These are phyloP conservation scores for Lepidocolaptes lacrymiger DNA, from an alignment of 2,797 vertebrate species.

Conservation along the genomic window DNA sequence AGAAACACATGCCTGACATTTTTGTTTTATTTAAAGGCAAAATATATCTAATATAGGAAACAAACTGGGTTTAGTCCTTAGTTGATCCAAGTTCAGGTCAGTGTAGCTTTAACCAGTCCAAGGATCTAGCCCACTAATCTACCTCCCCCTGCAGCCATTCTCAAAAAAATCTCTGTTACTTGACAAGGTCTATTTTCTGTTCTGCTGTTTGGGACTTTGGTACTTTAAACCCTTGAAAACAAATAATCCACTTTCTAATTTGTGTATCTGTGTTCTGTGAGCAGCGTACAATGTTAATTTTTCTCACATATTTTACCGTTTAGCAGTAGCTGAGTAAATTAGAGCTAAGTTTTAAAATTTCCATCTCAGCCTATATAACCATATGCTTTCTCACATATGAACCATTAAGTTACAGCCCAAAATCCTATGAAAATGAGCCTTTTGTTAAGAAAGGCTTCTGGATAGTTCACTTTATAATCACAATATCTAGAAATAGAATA, in stretches of 20 bases:
- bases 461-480: background rate
- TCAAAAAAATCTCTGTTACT: background rate
- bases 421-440: background rate
- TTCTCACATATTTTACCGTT: background rate
- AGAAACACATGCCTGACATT: background rate
- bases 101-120: background rate
- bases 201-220: fast-evolving
- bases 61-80: background rate
- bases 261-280: background rate
- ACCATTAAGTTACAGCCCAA: background rate
- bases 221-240: background rate
- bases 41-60: background rate
- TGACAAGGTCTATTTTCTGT: background rate
- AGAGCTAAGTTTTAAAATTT: background rate
- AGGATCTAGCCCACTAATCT: background rate
- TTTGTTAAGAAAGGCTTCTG: background rate
- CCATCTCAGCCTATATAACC: background rate
- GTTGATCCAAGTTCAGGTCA: background rate
- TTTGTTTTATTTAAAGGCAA: slow-evolving; percentile 30
- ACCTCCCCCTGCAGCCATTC: background rate
- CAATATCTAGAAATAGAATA: background rate
- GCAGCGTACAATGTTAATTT: background rate
- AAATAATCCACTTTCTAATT: background rate
- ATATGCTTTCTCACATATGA: background rate
- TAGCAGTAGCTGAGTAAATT: background rate